A percentile compares a stretch with the other conserved stretches of the same genome.
phyloP scores from a whole-genome alignment of 2,113 vertebrate genomes.

The Pygathrix nemaeus region DNA sequence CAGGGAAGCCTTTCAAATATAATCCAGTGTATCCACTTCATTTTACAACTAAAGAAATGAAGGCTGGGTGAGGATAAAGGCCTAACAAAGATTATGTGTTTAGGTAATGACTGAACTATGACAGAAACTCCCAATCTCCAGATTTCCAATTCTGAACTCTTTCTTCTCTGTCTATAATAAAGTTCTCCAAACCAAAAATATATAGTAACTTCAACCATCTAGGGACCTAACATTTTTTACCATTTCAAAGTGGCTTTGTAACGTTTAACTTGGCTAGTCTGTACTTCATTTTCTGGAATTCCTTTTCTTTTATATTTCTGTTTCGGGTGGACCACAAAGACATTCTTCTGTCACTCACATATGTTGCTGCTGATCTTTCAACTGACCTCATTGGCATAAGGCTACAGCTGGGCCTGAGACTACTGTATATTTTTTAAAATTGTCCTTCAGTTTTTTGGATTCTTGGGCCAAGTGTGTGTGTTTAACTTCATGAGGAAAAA shows the following conservation, averaged over 20 bases:
- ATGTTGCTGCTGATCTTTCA: too few relatives aligned
- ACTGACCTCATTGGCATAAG: not conserved
- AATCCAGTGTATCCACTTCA: not conserved
- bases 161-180: not conserved
- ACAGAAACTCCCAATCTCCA: not conserved
- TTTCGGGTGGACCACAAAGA: not conserved
- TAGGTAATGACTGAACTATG: not conserved
- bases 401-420: not conserved
- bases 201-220: not conserved
- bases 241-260: not conserved
- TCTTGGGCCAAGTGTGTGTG: accelerated
- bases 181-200: not conserved
- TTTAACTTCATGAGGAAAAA: not conserved
- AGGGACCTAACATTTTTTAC: not conserved
- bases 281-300: not conserved
- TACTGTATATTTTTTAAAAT: accelerated
- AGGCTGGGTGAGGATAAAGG: not conserved
- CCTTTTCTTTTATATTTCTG: not conserved
- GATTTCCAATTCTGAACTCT: not conserved
- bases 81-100: not conserved
- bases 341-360: not conserved
- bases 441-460: not conserved
- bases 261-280: not conserved
- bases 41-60: not conserved
- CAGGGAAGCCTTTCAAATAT: not conserved